Percentiles rank a stretch among this genome's conserved stretches.
These are phyloP conservation scores for Panonychus citri DNA, from an alignment of 1,140 invertebrate species.

Conservation along the genomic window DNA sequence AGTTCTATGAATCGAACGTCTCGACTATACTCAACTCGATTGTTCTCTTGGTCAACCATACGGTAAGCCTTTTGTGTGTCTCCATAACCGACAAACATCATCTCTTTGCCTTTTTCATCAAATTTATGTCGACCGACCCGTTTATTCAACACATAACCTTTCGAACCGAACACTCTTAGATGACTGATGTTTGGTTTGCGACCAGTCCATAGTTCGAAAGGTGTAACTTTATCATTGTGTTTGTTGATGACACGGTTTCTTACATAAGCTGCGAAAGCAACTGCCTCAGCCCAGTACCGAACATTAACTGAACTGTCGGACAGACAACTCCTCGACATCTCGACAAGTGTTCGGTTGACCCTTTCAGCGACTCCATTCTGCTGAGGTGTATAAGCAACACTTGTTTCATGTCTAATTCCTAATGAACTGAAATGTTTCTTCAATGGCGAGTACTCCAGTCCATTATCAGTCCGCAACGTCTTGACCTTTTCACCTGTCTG, in stretches of 20 bases:
- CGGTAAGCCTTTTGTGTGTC: not conserved
- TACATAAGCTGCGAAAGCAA: not conserved
- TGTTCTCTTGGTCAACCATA: not conserved
- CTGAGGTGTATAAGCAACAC: constrained; percentile 25
- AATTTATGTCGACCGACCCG: not conserved
- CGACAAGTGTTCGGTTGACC: constrained; percentile 22
- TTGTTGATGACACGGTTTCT: not conserved
- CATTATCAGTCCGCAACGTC: constrained; percentile 7
- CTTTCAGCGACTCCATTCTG: constrained; percentile 28
- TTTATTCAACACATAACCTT: not conserved
- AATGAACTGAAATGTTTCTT: constrained; percentile 3
- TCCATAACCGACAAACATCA: not conserved
- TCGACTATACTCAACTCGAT: no score
- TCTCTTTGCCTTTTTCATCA: not conserved
- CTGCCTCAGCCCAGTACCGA: not conserved
- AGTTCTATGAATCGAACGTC: no score
- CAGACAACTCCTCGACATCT: constrained; percentile 23
- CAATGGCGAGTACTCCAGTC: constrained; percentile 4
- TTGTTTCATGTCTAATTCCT: constrained; percentile 21
- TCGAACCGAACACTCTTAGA: constrained; percentile 6
- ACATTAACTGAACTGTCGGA: constrained; percentile 14
- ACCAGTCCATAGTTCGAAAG: constrained; percentile 12
- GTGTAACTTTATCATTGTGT: not conserved
- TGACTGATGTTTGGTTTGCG: constrained; percentile 3
- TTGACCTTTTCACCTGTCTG: not conserved